phyloP scores from a whole-genome alignment of 2,888 invertebrate species.

The Priocnemis perturbator region DNA sequence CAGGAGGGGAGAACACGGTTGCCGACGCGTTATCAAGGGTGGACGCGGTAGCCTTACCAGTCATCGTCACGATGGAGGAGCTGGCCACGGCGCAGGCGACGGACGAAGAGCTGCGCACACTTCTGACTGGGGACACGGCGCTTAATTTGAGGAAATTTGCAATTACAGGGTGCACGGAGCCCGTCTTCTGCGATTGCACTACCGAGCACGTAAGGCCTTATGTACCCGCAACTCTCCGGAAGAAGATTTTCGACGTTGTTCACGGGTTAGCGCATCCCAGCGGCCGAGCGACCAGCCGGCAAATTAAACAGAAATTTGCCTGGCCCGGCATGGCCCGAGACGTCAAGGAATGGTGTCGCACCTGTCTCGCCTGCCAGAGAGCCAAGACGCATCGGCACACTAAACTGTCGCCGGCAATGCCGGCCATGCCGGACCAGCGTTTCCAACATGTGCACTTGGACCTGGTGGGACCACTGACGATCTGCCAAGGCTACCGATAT shows the following conservation, averaged over 20 bases:
- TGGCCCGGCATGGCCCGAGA: constrained; percentile 42
- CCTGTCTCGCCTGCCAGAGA: constrained; percentile 66
- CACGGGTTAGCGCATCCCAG: no score
- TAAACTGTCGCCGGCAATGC: constrained; percentile 60
- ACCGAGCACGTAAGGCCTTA: not conserved
- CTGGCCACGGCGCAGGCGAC: no score
- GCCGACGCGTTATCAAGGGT: no score
- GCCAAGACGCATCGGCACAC: no score
- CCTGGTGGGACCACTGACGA: no score
- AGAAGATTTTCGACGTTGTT: not conserved
- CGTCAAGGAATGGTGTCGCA: constrained; percentile 50
- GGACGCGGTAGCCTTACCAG: no score
- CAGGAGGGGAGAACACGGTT: not conserved
- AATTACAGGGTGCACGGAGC: no score
- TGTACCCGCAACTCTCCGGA: not conserved
- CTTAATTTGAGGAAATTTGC: no score
- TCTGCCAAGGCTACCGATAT: not conserved
- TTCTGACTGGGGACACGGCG: no score
- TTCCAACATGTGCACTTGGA: constrained; percentile 72
- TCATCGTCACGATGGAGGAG: no score
- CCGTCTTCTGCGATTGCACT: no score
- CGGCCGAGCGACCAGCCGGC: not conserved
- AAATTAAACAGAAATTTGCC: constrained; percentile 20
- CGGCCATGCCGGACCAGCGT: constrained; percentile 36
- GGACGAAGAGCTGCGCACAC: no score